Evolutionary conservation across 2,888 invertebrate genomes (phyloP), one percentile per base, ranked within the genome.

Genomic region (Drosophila infuscata): DNA sequence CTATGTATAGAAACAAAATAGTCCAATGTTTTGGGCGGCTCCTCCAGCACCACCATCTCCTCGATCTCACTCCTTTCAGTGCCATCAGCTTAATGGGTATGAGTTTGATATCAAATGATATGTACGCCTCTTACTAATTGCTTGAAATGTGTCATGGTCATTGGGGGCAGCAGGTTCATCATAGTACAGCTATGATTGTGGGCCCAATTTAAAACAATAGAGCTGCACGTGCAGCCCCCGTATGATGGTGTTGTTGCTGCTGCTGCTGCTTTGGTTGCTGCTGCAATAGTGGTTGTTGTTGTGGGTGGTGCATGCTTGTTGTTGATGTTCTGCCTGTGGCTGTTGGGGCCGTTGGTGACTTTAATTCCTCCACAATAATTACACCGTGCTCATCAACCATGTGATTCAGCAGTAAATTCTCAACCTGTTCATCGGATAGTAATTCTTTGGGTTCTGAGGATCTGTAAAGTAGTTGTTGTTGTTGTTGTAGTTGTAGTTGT

Each of bases 371-470:
- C 69, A 92, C 92, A 65, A 88, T 87, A 71, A 92, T 91, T 58
- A 88, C 88, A 68, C 91, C 91, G 58, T 92, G 90, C 81, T 92
- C 90, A 63, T 92, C 92, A 71, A 92, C 92, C 68, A 86, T 88
- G 67, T 91, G 92, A 68, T 92, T 92, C 70, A 92, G 87, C 61
- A 93, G 87, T 70, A 93, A 90, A 88, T 93, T 93, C 83, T 93
- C 93, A 67, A 93, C 92, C 87, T 93, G 93, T 67, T 93, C 93
- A 81, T 93, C 93, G 66, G 93, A 92, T 74, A 93, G 91, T 76
- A 92, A 79, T 76, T 93, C 93, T 85, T 93, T 93, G 60, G 92
- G 92, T 67, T 93, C 93, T 74, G 92, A 89, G 70, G 85, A 91
- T 69, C 92, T 92, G 80, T 60, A 88, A 90, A 78, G 77, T 78